A percentile compares a stretch with the other conserved stretches of the same genome.
phyloP scores from a whole-genome alignment of 2,888 invertebrate species.

The Chrysolina haemoptera region DNA sequence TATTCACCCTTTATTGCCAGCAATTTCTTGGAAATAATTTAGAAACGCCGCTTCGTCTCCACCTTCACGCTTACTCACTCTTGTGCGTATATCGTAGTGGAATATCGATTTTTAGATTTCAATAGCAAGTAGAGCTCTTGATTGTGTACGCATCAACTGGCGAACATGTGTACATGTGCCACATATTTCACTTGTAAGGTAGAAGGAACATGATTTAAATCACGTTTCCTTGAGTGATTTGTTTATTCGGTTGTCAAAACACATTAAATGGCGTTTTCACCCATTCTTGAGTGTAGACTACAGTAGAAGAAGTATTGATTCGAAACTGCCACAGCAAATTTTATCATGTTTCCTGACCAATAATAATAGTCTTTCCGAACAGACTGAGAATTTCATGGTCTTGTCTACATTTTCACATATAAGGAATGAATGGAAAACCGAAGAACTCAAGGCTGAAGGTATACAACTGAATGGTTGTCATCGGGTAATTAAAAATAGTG shows the following conservation, averaged over 20 bases:
- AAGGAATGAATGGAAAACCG: too few species aligned
- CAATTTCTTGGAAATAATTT: slow-evolving; percentile 61
- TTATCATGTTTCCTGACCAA: too few species aligned
- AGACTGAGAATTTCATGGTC: too few species aligned
- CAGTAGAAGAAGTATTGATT: not conserved
- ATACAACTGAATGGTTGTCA: too few species aligned
- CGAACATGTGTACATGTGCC: not conserved
- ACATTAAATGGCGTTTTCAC: not conserved
- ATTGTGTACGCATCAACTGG: slow-evolving; percentile 3
- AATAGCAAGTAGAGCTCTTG: slow-evolving; percentile 32
- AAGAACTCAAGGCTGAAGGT: too few species aligned
- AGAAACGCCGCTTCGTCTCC: slow-evolving; percentile 48
- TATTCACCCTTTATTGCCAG: slow-evolving; percentile 56
- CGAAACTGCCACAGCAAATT: not conserved
- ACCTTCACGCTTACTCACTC: slow-evolving; percentile 48
- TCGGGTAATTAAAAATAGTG: too few species aligned
- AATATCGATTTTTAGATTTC: slow-evolving; percentile 59
- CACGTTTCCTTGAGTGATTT: not conserved
- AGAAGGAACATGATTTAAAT: not conserved
- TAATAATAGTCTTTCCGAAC: too few species aligned
- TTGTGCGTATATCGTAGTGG: slow-evolving; percentile 52
- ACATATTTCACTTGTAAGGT: slow-evolving; percentile 1
- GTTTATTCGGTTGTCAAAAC: not conserved
- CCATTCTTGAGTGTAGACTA: not conserved
- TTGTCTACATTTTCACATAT: too few species aligned